Evolutionary conservation across 2,888 invertebrate genomes (phyloP).

Genomic region (Ophraella communa): DNA sequence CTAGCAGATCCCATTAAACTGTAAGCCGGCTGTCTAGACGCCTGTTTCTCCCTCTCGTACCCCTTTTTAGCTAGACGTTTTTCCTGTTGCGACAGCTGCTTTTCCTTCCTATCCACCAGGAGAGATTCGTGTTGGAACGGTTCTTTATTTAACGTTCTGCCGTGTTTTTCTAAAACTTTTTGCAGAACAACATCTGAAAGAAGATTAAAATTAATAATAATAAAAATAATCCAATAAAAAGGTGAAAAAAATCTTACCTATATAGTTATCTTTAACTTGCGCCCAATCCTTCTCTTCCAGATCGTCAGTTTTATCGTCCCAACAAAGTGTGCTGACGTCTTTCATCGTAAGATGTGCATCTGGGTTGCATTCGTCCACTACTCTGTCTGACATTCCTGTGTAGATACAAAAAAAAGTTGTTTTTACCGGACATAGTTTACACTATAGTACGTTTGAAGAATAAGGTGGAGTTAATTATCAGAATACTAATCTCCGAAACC

Average conservation of each 20-base stretch:
- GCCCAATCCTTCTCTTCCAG: conserved; percentile 78
- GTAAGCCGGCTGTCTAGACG: conserved; percentile 59
- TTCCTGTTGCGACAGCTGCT: conserved; percentile 91
- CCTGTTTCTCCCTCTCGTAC: conserved; percentile 94
- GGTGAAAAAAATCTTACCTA: conserved; percentile 44
- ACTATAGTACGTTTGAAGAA: no score
- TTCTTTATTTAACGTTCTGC: conserved; percentile 74
- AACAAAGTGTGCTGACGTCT: conserved; percentile 87
- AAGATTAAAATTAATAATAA: no score
- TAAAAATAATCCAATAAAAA: background rate
- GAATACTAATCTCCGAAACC: no score
- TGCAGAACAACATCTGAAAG: conserved; percentile 77
- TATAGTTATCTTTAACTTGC: conserved; percentile 73
- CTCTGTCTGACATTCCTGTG: conserved; percentile 90
- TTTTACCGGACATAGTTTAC: no score
- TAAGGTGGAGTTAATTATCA: no score
- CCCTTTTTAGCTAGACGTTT: conserved; percentile 91
- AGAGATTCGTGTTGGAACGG: conserved; percentile 97
- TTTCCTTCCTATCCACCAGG: conserved; percentile 92
- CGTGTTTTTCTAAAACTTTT: conserved; percentile 70
- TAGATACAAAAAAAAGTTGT: no score
- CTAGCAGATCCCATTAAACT: conserved; percentile 45
- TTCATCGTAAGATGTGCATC: conserved; percentile 91
- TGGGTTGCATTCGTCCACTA: conserved; percentile 97
- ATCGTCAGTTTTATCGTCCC: conserved; percentile 89